Percentiles rank a stretch among this genome's conserved stretches.
phyloP scores from a whole-genome alignment of 2,113 vertebrate species.

The Chionomys nivalis region DNA sequence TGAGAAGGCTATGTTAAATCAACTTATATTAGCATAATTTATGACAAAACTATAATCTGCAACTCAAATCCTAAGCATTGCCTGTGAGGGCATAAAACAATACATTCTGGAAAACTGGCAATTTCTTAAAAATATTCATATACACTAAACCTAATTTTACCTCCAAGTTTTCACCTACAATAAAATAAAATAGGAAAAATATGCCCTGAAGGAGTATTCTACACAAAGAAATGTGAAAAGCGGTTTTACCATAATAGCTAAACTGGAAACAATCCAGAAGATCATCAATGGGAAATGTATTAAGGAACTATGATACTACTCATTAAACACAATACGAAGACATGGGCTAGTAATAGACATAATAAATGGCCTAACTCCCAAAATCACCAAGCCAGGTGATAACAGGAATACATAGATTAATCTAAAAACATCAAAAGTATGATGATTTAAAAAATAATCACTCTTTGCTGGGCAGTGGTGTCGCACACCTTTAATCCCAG shows the following conservation, averaged over 20 bases:
- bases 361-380: not conserved
- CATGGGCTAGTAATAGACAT: not conserved
- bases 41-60: constrained; percentile 52
- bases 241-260: not conserved
- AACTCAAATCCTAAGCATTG: constrained; percentile 31
- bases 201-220: not conserved
- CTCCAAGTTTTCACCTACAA: not conserved
- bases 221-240: not conserved
- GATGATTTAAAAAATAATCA: not conserved
- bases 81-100: not conserved
- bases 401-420: not conserved
- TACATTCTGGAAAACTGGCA: not conserved
- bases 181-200: not conserved
- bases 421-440: not conserved
- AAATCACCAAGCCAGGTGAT: not conserved
- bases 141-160: not conserved
- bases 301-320: not conserved
- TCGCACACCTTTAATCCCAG: not conserved
- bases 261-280: not conserved
- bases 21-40: not conserved
- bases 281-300: not conserved
- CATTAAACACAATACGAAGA: constrained; percentile 6
- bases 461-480: not conserved
- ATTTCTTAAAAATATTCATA: constrained; percentile 24
- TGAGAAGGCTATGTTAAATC: not conserved